These are phyloP conservation scores for Drosophila phalerata DNA, from an alignment of 2,888 invertebrate species.

Conservation along the genomic window DNA sequence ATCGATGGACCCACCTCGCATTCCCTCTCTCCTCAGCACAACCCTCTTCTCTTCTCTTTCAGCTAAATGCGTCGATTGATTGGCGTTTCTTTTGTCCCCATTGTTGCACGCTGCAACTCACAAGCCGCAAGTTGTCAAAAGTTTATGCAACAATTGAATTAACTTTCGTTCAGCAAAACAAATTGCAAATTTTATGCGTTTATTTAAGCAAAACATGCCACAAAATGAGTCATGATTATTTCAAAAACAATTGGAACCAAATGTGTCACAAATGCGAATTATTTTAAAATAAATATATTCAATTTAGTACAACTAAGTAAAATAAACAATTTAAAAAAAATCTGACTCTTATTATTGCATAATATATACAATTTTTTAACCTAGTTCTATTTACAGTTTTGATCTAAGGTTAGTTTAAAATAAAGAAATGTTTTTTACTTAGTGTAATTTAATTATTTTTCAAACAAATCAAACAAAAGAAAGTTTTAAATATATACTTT, in stretches of 20 bases:
- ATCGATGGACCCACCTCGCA: not conserved
- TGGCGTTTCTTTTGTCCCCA: constrained; percentile 36
- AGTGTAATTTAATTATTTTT: too few relatives aligned
- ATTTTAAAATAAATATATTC: too few relatives aligned
- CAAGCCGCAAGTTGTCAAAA: constrained; percentile 49
- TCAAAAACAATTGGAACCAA: not conserved
- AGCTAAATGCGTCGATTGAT: constrained; percentile 36
- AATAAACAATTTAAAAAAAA: too few relatives aligned
- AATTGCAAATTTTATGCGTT: constrained; percentile 1
- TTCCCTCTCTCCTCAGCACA: too few relatives aligned
- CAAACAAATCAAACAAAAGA: too few relatives aligned
- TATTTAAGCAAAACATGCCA: constrained; percentile 7
- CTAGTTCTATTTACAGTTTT: too few relatives aligned
- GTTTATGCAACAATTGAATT: constrained; percentile 53
- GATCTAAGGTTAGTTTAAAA: too few relatives aligned
- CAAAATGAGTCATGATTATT: not conserved
- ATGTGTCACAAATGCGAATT: not conserved
- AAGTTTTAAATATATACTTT: too few relatives aligned
- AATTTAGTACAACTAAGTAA: too few relatives aligned
- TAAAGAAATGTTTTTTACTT: too few relatives aligned
- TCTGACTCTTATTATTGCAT: too few relatives aligned
- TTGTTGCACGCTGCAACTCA: constrained; percentile 1
- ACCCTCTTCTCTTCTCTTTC: not conserved
- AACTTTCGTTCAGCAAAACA: constrained; percentile 7
- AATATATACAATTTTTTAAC: too few relatives aligned